These are phyloP conservation scores for Onthophagus sagittarius DNA, from an alignment of 2,888 invertebrate species.

Conservation along the genomic window DNA sequence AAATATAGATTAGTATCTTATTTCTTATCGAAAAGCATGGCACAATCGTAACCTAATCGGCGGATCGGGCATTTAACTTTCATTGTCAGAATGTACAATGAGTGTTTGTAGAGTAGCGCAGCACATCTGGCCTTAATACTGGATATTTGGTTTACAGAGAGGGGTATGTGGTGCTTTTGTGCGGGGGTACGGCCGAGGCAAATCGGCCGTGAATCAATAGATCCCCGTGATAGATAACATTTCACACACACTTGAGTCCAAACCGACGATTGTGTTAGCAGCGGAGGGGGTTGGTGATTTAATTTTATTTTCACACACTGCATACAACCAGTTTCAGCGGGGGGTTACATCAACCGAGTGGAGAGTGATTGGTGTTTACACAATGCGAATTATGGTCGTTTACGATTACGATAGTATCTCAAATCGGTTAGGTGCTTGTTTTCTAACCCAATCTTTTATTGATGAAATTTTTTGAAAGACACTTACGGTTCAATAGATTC, in stretches of 20 bases:
- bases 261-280: constrained; percentile 25
- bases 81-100: constrained; percentile 46
- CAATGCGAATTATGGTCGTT: neutral
- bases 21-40: neutral
- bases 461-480: too few relatives aligned
- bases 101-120: constrained; percentile 38
- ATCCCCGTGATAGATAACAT: constrained; percentile 44
- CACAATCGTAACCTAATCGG: constrained; percentile 47
- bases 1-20: too few relatives aligned
- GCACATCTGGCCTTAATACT: constrained; percentile 46
- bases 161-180: constrained; percentile 3
- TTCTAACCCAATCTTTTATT: neutral
- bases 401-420: neutral
- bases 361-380: neutral
- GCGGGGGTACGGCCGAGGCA: neutral
- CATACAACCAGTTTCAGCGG: constrained; percentile 2
- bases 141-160: constrained; percentile 28
- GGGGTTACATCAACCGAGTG: neutral
- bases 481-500: too few relatives aligned
- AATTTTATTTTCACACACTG: constrained; percentile 23
- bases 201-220: constrained; percentile 45
- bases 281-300: constrained; percentile 23
- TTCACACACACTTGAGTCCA: constrained; percentile 43
- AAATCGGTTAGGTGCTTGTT: neutral
- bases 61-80: constrained; percentile 49